Percentiles rank a stretch among this genome's conserved stretches.
These are phyloP conservation scores for Marmota flaviventris DNA, from an alignment of 2,113 vertebrate genomes.

Conservation along the genomic window DNA sequence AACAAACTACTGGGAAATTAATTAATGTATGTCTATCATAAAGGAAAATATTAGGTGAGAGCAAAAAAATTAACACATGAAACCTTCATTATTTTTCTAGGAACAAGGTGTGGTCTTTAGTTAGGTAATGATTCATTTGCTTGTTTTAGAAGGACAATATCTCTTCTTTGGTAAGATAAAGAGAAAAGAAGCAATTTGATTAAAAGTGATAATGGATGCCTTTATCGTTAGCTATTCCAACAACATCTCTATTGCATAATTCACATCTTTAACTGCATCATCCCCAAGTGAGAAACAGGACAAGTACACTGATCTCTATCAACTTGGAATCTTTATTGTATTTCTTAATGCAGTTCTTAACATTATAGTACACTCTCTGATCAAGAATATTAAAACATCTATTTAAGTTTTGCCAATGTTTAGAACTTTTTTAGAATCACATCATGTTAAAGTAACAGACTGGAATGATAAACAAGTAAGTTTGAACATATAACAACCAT, in stretches of 20 bases:
- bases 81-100: slow-evolving; percentile 23
- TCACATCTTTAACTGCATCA: neutral
- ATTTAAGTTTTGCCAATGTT: slow-evolving; percentile 20
- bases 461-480: slow-evolving; percentile 67
- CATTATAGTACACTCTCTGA: slow-evolving; percentile 24
- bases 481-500: slow-evolving; percentile 28
- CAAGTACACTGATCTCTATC: neutral
- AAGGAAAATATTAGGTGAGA: slow-evolving; percentile 48
- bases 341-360: slow-evolving; percentile 29
- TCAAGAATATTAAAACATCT: slow-evolving; percentile 50
- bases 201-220: neutral
- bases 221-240: neutral
- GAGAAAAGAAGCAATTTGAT: slow-evolving; percentile 8
- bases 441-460: slow-evolving; percentile 41
- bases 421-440: slow-evolving; percentile 22
- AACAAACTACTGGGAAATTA: neutral
- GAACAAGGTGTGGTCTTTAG: slow-evolving; percentile 9
- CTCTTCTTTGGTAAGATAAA: slow-evolving; percentile 12
- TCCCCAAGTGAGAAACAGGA: slow-evolving; percentile 27
- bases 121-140: neutral
- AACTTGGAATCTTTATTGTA: slow-evolving; percentile 55
- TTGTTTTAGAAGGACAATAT: neutral
- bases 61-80: neutral
- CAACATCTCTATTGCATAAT: neutral
- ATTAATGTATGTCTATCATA: neutral